Evolutionary conservation across 1,140 invertebrate genomes (phyloP).

Genomic region (Drosophila erecta): DNA sequence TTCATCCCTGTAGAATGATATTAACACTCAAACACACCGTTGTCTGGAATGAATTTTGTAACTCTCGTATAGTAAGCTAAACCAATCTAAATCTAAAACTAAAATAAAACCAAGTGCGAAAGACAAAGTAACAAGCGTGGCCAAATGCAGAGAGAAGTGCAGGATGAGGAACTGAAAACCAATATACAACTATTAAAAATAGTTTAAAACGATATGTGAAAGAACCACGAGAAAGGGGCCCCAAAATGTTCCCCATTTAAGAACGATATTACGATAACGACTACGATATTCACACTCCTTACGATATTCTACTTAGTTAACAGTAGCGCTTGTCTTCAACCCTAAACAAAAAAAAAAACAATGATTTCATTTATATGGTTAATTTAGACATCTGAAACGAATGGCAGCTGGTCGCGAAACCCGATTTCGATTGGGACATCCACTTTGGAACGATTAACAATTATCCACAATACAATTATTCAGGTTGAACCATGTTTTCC

Average conservation of each 20-base stretch:
- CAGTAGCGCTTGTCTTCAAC: constrained; percentile 15
- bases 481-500: constrained; percentile 30
- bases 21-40: constrained; percentile 14
- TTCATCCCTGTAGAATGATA: constrained; percentile 17
- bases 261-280: constrained; percentile 42
- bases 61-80: constrained; percentile 59
- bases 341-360: background rate
- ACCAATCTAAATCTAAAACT: constrained; percentile 29
- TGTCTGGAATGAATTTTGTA: constrained; percentile 67
- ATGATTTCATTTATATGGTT: constrained; percentile 31
- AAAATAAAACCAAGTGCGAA: constrained; percentile 64
- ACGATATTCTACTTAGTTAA: constrained; percentile 43
- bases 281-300: constrained; percentile 57
- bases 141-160: constrained; percentile 55
- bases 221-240: constrained; percentile 2
- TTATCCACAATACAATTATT: constrained; percentile 9
- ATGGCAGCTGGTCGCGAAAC: constrained; percentile 28
- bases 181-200: constrained; percentile 47
- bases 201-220: constrained; percentile 40
- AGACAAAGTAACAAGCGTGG: constrained; percentile 75
- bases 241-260: background rate
- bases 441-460: constrained; percentile 8
- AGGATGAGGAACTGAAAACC: constrained; percentile 40
- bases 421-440: background rate
- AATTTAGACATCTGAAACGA: background rate